A percentile compares a stretch with the other conserved stretches of the same genome.
Evolutionary conservation across 2,797 vertebrate species (phyloP).

Genomic region (Macroramphosus scolopax): DNA sequence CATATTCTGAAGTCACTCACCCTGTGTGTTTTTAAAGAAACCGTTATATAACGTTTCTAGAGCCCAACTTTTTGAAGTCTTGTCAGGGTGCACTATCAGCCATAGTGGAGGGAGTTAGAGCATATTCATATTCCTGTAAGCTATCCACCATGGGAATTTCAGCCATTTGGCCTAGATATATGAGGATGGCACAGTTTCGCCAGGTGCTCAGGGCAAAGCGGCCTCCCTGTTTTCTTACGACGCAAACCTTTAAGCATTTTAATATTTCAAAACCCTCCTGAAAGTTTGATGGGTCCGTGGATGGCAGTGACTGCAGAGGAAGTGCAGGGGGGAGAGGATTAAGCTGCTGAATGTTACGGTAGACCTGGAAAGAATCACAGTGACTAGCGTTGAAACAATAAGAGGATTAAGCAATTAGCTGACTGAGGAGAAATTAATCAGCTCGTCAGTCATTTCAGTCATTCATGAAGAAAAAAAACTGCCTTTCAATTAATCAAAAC

Average conservation of each 20-base stretch:
- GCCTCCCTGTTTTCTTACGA: conserved; percentile 52
- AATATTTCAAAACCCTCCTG: conserved; percentile 74
- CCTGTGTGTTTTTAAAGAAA: conserved; percentile 40
- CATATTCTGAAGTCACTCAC: conserved; percentile 17
- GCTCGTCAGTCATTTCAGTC: conserved; percentile 5
- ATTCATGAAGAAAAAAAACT: neutral
- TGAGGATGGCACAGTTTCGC: conserved; percentile 59
- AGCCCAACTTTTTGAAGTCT: conserved; percentile 17
- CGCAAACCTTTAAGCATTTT: conserved; percentile 61
- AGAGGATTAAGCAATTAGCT: too few relatives aligned
- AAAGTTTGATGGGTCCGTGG: conserved; percentile 69
- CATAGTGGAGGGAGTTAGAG: conserved; percentile 15
- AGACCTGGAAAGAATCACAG: neutral
- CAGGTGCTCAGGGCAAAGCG: conserved; percentile 54
- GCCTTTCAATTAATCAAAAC: too few relatives aligned
- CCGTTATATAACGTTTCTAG: conserved; percentile 31
- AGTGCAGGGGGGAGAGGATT: conserved; percentile 22
- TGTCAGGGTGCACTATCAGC: conserved; percentile 28
- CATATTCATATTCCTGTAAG: conserved; percentile 38
- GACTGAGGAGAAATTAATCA: conserved; percentile 1
- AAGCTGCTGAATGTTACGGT: conserved; percentile 15
- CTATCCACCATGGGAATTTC: conserved; percentile 41
- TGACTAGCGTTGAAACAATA: neutral
- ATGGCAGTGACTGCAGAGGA: conserved; percentile 31
- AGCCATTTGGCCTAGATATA: conserved; percentile 52